phyloP scores from a whole-genome alignment of 64 coral and sea anemone species.

The Montipora cactus region DNA sequence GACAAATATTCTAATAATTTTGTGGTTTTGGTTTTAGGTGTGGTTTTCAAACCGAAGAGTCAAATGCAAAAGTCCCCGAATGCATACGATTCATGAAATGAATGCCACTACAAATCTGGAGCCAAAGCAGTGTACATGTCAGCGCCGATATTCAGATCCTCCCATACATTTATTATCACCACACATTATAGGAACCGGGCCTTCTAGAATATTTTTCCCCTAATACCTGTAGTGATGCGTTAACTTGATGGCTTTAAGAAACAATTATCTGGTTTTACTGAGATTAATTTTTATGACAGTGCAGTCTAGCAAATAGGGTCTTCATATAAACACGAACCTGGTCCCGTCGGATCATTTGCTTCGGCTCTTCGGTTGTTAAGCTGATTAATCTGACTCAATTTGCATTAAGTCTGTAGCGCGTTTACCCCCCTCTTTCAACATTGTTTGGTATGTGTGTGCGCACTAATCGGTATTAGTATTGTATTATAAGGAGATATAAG shows the following conservation, averaged over 20 bases:
- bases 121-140: background rate
- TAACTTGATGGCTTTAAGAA: background rate
- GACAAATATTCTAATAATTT: background rate
- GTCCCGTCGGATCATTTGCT: no score
- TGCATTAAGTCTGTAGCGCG: no score
- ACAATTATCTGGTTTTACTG: no score
- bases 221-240: background rate
- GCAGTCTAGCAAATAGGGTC: no score
- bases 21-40: constrained; percentile 11
- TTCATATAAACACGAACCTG: no score
- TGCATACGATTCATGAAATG: background rate
- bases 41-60: constrained; percentile 34
- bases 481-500: no score
- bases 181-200: background rate
- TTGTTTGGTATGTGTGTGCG: no score
- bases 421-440: no score
- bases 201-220: constrained; percentile 24
- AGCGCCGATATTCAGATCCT: background rate
- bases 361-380: no score
- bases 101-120: background rate
- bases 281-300: no score
- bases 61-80: background rate
- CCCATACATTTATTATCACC: background rate
- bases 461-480: no score
- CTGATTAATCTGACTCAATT: no score